Percentiles rank a stretch among this genome's conserved stretches.
These are phyloP conservation scores for Acrossocheilus wenchowensis DNA, from an alignment of 2,797 vertebrate genomes.

Conservation along the genomic window DNA sequence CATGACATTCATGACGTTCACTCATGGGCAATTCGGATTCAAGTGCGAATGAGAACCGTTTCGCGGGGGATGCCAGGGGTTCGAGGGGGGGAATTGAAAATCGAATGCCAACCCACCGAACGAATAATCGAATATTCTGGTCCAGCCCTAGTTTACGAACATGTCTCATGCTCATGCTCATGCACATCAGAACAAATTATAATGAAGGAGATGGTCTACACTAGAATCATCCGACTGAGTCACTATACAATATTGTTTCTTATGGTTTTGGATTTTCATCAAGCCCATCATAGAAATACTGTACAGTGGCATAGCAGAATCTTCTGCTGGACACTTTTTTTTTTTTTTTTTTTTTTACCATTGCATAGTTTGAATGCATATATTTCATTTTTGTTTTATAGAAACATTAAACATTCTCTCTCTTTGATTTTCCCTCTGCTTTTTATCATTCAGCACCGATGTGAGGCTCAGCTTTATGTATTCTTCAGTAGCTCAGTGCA, in stretches of 20 bases:
- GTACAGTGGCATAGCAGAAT: background rate
- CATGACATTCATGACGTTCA: too few species aligned
- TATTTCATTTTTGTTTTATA: background rate
- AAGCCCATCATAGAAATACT: background rate
- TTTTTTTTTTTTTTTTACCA: background rate
- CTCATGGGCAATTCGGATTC: too few species aligned
- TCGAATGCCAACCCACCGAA: too few species aligned
- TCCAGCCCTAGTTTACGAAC: background rate
- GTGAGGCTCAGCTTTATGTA: background rate
- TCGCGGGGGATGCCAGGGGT: too few species aligned
- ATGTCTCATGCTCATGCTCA: background rate
- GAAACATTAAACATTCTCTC: background rate
- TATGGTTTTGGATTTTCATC: background rate
- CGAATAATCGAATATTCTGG: too few species aligned
- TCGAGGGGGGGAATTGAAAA: too few species aligned
- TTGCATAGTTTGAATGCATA: background rate
- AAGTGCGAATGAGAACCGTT: too few species aligned
- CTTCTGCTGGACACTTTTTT: background rate
- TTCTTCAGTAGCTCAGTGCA: constrained; percentile 12
- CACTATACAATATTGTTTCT: background rate
- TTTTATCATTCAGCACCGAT: constrained; percentile 21
- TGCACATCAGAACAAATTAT: background rate
- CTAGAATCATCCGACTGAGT: background rate
- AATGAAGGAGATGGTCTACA: background rate
- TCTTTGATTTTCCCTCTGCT: background rate